Percentiles rank a stretch among this genome's conserved stretches.
These are phyloP conservation scores for Contarinia nasturtii DNA, from an alignment of 1,140 invertebrate genomes.

Conservation along the genomic window DNA sequence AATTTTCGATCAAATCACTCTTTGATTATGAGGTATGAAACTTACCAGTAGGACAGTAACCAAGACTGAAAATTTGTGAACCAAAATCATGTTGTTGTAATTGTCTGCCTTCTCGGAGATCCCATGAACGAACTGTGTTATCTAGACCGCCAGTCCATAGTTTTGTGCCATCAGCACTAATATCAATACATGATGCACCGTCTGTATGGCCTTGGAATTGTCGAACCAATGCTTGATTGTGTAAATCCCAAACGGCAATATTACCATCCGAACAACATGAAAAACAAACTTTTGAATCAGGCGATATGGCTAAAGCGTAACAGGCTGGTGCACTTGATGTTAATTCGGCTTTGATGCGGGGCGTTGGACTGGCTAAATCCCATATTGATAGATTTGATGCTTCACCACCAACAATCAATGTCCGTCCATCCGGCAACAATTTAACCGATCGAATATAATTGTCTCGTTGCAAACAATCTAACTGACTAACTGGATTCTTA, in stretches of 20 bases:
- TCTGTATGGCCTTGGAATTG: slow-evolving; percentile 84
- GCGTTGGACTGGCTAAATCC: slow-evolving; percentile 69
- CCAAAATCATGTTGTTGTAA: slow-evolving; percentile 78
- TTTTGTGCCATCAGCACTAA: slow-evolving; percentile 84
- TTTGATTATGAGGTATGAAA: not conserved
- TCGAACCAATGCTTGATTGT: slow-evolving; percentile 79
- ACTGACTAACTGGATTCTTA: slow-evolving; percentile 4
- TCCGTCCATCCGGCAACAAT: slow-evolving; percentile 72
- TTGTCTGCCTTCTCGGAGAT: slow-evolving; percentile 73
- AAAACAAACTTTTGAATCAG: slow-evolving; percentile 86
- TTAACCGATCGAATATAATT: slow-evolving; percentile 87
- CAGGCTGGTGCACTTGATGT: slow-evolving; percentile 80
- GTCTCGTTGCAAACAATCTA: slow-evolving; percentile 39
- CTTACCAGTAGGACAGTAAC: slow-evolving; percentile 74
- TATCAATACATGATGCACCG: slow-evolving; percentile 92
- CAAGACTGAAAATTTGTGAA: slow-evolving; percentile 82
- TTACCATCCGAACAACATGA: slow-evolving; percentile 95
- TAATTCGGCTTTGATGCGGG: slow-evolving; percentile 73
- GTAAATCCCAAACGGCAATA: slow-evolving; percentile 92
- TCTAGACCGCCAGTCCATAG: slow-evolving; percentile 93
- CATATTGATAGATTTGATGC: slow-evolving; percentile 77
- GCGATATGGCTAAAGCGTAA: slow-evolving; percentile 76
- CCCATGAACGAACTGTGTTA: slow-evolving; percentile 87
- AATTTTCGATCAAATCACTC: not conserved
- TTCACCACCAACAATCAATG: slow-evolving; percentile 82